Evolutionary conservation across 2,113 vertebrate species (phyloP).

Genomic region (Talpa occidentalis): DNA sequence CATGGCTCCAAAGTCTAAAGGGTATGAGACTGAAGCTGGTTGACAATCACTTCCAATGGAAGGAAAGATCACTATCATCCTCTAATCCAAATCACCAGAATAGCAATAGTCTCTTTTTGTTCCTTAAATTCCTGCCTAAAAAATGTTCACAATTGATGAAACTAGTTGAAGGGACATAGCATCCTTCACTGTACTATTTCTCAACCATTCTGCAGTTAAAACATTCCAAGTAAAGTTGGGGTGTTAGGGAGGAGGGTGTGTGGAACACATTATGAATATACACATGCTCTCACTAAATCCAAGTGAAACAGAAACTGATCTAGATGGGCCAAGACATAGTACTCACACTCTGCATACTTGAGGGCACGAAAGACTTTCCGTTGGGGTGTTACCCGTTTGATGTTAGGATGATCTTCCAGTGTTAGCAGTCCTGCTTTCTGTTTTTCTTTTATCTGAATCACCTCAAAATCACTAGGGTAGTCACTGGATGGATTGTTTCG

Average conservation of each 20-base stretch:
- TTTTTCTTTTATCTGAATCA: slow-evolving; percentile 94
- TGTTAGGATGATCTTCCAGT: slow-evolving; percentile 96
- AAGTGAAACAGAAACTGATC: not conserved
- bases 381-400: slow-evolving; percentile 97
- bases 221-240: not conserved
- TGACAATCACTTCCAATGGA: not conserved
- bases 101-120: not conserved
- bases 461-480: slow-evolving; percentile 98
- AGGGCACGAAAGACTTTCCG: slow-evolving; percentile 95
- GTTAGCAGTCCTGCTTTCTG: slow-evolving; percentile 90
- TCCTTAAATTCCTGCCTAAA: not conserved
- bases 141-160: not conserved
- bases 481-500: slow-evolving; percentile 97
- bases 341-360: slow-evolving; percentile 93
- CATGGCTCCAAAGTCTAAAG: not conserved
- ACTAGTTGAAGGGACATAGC: not conserved
- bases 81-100: not conserved
- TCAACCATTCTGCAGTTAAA: not conserved
- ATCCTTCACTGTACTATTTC: not conserved
- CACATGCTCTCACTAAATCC: too few relatives aligned
- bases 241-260: not conserved
- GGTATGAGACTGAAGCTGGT: not conserved
- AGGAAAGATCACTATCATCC: not conserved
- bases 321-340: accelerated
- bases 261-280: not conserved